Conservation (phyloP, 1,140 invertebrate genomes). For the Antheraea pernyi region DNA sequence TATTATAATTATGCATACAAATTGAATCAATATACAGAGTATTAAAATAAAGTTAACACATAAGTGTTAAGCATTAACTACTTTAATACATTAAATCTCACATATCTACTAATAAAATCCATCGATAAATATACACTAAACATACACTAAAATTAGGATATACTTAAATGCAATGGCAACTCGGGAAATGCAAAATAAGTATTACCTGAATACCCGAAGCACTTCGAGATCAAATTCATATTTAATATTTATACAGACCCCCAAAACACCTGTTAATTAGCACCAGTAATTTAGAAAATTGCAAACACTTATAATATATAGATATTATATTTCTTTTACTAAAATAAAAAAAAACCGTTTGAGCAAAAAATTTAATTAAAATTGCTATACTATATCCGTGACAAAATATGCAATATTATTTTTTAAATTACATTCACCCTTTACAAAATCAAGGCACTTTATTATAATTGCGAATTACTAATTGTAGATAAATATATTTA, state of each 20-base stretch:
- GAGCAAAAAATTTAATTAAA: not conserved
- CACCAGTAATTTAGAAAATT: not conserved
- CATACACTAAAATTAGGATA: not conserved
- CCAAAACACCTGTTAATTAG: not conserved
- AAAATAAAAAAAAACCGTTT: not conserved
- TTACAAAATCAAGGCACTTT: no score
- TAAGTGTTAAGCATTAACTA: no score
- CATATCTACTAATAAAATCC: no score
- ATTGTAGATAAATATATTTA: no score
- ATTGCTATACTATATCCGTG: not conserved
- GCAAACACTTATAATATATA: no score
- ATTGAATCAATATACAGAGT: not conserved
- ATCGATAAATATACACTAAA: not conserved
- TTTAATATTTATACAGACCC: not conserved
- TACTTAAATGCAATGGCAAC: not conserved
- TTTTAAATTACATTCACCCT: not conserved
- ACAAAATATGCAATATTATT: not conserved
- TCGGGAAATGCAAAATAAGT: not conserved
- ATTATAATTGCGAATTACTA: no score
- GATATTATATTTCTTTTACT: no score
- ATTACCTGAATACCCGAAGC: not conserved
- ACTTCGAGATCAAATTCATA: slow-evolving; percentile 1
- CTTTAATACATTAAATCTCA: no score
- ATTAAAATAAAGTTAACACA: not conserved
- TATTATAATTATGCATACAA: not conserved